phyloP scores from a whole-genome alignment of 2,113 vertebrate genomes.

The Ceyx margarethae region DNA sequence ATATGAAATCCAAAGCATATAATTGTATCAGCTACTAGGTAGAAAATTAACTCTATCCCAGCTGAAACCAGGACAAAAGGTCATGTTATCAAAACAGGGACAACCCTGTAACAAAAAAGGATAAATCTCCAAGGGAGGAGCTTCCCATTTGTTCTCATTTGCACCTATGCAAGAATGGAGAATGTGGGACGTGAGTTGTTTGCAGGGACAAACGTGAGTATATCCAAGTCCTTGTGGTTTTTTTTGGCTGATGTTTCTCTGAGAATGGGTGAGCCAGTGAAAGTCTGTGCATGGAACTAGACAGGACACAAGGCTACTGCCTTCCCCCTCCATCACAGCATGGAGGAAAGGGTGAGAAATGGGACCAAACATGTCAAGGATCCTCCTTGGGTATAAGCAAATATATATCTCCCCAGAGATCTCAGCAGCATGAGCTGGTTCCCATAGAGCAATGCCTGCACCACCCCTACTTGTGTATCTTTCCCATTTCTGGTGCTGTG shows the following conservation, averaged over 20 bases:
- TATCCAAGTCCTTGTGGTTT: not conserved
- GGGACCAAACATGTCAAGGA: not conserved
- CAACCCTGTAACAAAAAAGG: not conserved
- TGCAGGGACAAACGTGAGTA: not conserved
- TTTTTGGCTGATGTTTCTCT: not conserved
- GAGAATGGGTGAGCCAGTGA: fast-evolving
- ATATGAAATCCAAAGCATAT: not conserved
- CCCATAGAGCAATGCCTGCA: not conserved
- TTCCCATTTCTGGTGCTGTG: fast-evolving
- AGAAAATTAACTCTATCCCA: not conserved
- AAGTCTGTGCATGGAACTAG: not conserved
- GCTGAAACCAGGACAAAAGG: not conserved
- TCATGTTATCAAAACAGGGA: not conserved
- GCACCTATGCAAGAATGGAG: not conserved
- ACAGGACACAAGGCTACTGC: not conserved
- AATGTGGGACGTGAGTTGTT: not conserved
- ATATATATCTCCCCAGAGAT: not conserved
- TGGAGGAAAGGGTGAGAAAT: not conserved
- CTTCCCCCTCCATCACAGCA: not conserved
- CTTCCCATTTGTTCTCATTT: not conserved
- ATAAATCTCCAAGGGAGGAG: no score
- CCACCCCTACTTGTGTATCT: fast-evolving
- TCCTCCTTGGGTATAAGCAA: not conserved
- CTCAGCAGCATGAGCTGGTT: not conserved
- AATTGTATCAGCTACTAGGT: not conserved